These are phyloP conservation scores for Eupeodes luniger DNA, from an alignment of 2,888 invertebrate genomes.

Conservation along the genomic window DNA sequence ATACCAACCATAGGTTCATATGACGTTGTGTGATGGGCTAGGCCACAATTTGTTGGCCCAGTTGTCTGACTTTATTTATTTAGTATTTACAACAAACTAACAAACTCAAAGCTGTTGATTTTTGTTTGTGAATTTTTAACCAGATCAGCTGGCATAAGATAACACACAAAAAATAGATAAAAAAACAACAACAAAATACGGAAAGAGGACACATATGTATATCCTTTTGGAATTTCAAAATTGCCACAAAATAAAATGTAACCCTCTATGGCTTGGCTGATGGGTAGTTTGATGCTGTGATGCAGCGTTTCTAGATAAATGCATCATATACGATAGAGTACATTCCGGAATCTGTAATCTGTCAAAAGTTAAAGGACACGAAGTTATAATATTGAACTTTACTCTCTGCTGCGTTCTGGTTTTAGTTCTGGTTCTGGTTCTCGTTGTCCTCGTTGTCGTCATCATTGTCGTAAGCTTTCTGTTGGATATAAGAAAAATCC, in stretches of 20 bases:
- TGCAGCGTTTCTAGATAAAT: conserved; percentile 12
- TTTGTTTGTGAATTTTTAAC: conserved; percentile 60
- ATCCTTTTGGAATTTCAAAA: conserved; percentile 43
- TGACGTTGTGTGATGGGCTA: neutral
- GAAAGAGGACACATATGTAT: conserved; percentile 38
- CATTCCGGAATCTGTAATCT: conserved; percentile 61
- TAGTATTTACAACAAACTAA: conserved; percentile 1
- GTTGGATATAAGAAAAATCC: neutral
- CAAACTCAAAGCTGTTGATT: conserved; percentile 67
- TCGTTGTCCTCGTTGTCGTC: neutral
- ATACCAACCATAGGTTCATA: neutral
- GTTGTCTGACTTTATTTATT: conserved; percentile 38
- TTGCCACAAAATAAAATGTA: conserved; percentile 52
- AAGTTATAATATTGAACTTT: conserved; percentile 75
- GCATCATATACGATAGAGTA: conserved; percentile 4
- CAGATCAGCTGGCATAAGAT: conserved; percentile 34
- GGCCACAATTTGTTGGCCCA: conserved; percentile 28
- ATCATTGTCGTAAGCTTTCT: conserved; percentile 16
- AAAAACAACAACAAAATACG: neutral
- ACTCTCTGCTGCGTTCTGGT: neutral
- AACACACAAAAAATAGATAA: neutral
- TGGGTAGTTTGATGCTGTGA: neutral
- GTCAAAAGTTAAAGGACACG: conserved; percentile 72
- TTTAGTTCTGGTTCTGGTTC: neutral
- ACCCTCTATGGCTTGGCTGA: conserved; percentile 11